A percentile compares a stretch with the other conserved stretches of the same genome.
Conservation (phyloP, 2,888 invertebrate species). For the Philaethria dido region DNA sequence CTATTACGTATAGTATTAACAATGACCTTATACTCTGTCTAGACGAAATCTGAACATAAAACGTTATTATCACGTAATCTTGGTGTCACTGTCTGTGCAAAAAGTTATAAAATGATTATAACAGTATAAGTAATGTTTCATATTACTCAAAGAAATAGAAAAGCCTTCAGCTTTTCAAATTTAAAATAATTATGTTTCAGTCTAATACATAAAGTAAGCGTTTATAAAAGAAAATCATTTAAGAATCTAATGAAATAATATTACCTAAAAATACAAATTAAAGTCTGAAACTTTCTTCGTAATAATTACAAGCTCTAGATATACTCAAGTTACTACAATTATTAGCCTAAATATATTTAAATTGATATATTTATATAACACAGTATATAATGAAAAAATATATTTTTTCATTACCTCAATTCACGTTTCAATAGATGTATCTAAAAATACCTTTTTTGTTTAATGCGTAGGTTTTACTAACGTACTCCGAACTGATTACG, state of each 20-base stretch:
- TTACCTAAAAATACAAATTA: background rate
- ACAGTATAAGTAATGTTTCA: slow-evolving; percentile 16
- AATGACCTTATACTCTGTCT: slow-evolving; percentile 1
- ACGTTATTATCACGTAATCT: background rate
- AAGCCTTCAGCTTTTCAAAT: background rate
- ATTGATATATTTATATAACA: too few relatives aligned
- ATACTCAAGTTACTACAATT: background rate
- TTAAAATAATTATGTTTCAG: background rate
- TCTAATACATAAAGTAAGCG: background rate
- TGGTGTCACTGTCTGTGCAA: background rate
- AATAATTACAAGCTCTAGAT: background rate
- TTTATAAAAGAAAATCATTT: background rate
- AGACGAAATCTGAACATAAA: slow-evolving; percentile 5
- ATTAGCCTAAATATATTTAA: too few relatives aligned
- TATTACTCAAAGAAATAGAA: background rate
- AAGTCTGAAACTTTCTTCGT: background rate
- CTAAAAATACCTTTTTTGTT: background rate
- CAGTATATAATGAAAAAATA: background rate
- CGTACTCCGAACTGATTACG: background rate
- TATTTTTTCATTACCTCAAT: background rate
- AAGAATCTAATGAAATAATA: background rate
- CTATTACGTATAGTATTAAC: background rate
- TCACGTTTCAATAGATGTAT: background rate
- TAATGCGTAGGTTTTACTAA: background rate
- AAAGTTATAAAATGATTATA: slow-evolving; percentile 16